Evolutionary conservation across 2,113 vertebrate species (phyloP), one percentile per base, ranked within the genome.

Genomic region (Fukomys damarensis): DNA sequence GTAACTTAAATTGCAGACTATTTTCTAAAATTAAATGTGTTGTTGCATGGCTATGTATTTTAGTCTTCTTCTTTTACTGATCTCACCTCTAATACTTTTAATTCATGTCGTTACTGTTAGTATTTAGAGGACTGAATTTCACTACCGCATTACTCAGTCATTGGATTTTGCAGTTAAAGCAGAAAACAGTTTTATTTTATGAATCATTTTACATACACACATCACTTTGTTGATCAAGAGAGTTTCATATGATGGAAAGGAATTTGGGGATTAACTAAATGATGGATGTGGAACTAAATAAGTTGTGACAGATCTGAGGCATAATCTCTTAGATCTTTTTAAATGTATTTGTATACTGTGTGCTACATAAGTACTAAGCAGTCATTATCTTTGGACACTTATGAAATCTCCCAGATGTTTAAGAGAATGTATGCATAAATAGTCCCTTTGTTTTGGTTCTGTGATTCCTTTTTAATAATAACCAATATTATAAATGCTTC

Each of bases 261-360:
- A 85, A 94, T 96, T 93, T 94, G 11, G 20, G 86, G 84, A 97
- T 97, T 97, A 97, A 66, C 87, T 87, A 86, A 93, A 91, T 96
- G 96, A 89, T 82, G 24, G 52, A 66, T 92, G 24, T 58, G 61
- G 76, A 87, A 86, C 63, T 95, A 81, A 91, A 94, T 95, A 89
- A 72, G 83, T 89, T 30, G 63, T 96, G 93, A 66, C 54, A 89
- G 68, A 93, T 84, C 38, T 86, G 20, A 91, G 41, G 43, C 38
- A 46, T 95, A 86, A 96, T 94, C 91, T 72, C 86, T 81, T 85
- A 61, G 83, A 85, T 92, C 76, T 88, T 95, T 93, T 81, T 81
- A 41, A 94, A 85, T 84, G 77, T 81, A 54, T 28, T 93, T 86
- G 46, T 30, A 26, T 86, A 20, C 35, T 24, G 11, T n/a, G 56